These are phyloP conservation scores for Tyrophagus putrescentiae DNA, from an alignment of 1,140 invertebrate species.

Conservation along the genomic window DNA sequence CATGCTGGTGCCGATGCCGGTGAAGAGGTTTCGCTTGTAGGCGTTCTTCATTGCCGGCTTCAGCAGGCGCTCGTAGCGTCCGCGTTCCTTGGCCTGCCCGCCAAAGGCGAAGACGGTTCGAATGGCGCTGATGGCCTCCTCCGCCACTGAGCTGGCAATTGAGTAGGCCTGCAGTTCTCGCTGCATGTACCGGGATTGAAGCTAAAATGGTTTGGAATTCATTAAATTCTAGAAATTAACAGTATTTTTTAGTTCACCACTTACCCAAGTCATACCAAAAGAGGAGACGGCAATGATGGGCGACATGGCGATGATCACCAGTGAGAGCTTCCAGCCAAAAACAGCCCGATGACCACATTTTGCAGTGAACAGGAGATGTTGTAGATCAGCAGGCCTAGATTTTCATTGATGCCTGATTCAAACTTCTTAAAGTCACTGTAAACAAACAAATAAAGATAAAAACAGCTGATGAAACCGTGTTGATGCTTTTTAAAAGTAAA, in stretches of 20 bases:
- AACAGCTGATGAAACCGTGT: neutral
- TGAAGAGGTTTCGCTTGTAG: conserved; percentile 50
- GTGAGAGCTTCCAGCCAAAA: conserved; percentile 37
- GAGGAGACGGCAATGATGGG: conserved; percentile 34
- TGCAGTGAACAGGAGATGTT: conserved; percentile 34
- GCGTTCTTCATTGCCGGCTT: conserved; percentile 46
- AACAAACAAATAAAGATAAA: conserved; percentile 5
- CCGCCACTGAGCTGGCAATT: conserved; percentile 37
- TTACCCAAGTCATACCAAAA: conserved; percentile 29
- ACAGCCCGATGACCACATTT: conserved; percentile 34
- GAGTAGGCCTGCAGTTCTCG: conserved; percentile 33
- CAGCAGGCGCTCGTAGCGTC: conserved; percentile 39
- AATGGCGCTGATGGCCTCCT: conserved; percentile 36
- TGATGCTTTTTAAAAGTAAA: neutral
- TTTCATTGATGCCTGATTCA: conserved; percentile 43
- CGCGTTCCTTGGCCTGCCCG: conserved; percentile 32
- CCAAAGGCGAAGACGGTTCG: conserved; percentile 37
- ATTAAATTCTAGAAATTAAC: no score
- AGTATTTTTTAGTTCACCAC: neutral
- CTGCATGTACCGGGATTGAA: neutral
- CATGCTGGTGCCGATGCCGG: conserved; percentile 33
- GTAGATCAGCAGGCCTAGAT: conserved; percentile 36
- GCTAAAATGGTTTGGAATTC: no score
- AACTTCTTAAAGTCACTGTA: conserved; percentile 40
- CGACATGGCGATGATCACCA: conserved; percentile 32